Percentiles rank a stretch among this genome's conserved stretches.
These are phyloP conservation scores for Diceros bicornis DNA, from an alignment of 2,797 vertebrate genomes.

Conservation along the genomic window DNA sequence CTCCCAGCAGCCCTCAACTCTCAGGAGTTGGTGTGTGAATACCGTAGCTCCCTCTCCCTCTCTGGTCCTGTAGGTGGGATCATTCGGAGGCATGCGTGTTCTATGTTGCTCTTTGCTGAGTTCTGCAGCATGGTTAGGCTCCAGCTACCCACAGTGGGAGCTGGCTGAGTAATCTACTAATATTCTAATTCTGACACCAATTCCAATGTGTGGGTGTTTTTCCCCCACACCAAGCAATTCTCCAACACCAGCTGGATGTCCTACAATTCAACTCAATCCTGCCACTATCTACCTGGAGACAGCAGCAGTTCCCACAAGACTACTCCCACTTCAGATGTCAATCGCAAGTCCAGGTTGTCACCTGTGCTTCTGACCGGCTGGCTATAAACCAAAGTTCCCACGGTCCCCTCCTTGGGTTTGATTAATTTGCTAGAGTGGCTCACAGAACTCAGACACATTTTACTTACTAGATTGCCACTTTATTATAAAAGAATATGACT, in stretches of 20 bases:
- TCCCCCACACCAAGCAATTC: not conserved
- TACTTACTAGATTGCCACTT: not conserved
- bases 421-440: not conserved
- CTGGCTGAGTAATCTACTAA: not conserved
- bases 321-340: not conserved
- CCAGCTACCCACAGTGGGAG: not conserved
- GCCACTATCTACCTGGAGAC: not conserved
- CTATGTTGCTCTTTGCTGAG: not conserved
- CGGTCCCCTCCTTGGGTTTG: not conserved
- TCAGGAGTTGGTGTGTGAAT: not conserved
- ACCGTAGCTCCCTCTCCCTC: not conserved
- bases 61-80: not conserved
- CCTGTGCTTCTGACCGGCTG: not conserved
- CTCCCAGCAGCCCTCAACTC: not conserved
- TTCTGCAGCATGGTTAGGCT: not conserved
- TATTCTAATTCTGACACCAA: not conserved
- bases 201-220: not conserved
- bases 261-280: not conserved
- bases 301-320: not conserved
- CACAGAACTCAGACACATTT: not conserved
- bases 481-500: not conserved
- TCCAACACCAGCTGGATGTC: not conserved
- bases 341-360: not conserved
- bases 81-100: not conserved
- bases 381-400: not conserved